Conservation (phyloP, 2,113 vertebrate genomes). For the Mirounga angustirostris region DNA sequence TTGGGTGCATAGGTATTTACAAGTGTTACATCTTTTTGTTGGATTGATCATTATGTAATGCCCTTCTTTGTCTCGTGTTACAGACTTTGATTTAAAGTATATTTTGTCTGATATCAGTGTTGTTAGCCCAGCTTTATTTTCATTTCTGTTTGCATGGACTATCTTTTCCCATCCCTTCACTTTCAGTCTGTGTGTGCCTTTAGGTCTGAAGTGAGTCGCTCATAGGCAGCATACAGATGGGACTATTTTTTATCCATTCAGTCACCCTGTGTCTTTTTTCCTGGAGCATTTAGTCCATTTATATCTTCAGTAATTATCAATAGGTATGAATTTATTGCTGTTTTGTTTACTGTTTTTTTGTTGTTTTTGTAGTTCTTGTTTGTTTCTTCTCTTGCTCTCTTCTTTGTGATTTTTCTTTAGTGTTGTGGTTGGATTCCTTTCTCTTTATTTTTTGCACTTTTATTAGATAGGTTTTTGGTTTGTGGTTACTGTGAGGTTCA, state of each 20-base stretch:
- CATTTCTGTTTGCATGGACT: not conserved
- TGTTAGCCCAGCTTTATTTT: not conserved
- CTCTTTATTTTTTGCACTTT: not conserved
- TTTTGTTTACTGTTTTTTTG: not conserved
- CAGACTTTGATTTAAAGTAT: not conserved
- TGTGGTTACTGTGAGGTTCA: not conserved
- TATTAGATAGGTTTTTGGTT: not conserved
- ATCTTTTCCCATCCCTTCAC: not conserved
- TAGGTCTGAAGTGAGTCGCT: not conserved
- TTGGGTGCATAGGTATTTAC: not conserved
- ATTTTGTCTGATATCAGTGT: not conserved
- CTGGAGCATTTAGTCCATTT: not conserved
- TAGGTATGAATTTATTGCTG: not conserved
- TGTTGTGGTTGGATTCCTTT: not conserved
- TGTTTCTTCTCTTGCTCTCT: not conserved
- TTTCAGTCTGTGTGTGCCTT: not conserved
- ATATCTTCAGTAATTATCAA: not conserved
- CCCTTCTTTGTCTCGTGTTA: not conserved
- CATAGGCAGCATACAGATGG: not conserved
- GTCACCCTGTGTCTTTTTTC: not conserved
- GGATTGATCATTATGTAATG: not conserved
- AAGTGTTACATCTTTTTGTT: not conserved
- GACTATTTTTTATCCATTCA: not conserved
- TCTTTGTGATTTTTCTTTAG: not conserved
- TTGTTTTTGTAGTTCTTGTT: not conserved